phyloP scores from a whole-genome alignment of 2,113 vertebrate species.

The Clupea harengus region DNA sequence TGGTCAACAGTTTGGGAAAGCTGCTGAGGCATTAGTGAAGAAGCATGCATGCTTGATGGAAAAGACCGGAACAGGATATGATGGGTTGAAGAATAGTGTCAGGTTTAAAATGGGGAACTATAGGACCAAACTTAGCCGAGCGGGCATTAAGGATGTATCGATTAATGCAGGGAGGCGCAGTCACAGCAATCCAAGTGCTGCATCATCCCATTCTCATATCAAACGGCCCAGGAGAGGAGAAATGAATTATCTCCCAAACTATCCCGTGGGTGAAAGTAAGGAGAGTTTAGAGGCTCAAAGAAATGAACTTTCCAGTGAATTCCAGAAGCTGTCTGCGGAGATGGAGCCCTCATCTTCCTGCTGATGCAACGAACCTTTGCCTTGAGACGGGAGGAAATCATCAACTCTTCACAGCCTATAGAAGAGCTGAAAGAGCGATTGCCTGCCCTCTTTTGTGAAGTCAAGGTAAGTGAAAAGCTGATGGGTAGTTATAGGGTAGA shows the following conservation, averaged over 20 bases:
- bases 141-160: constrained; percentile 15
- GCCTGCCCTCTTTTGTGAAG: constrained; percentile 39
- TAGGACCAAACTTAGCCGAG: constrained; percentile 38
- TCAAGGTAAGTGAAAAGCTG: constrained; percentile 33
- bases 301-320: constrained; percentile 32
- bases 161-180: no score
- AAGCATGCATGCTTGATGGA: constrained; percentile 44
- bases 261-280: constrained; percentile 33
- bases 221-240: constrained; percentile 44
- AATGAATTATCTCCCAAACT: constrained; percentile 38
- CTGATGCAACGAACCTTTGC: constrained; percentile 38
- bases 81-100: constrained; percentile 44
- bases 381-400: constrained; percentile 34
- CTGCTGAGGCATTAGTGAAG: constrained; percentile 21
- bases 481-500: no score
- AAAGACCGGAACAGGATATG: constrained; percentile 25
- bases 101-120: constrained; percentile 42
- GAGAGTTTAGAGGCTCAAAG: constrained; percentile 36
- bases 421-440: not conserved
- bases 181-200: not conserved
- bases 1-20: constrained; percentile 29
- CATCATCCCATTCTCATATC: constrained; percentile 32
- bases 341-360: constrained; percentile 34
- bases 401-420: constrained; percentile 29
- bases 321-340: constrained; percentile 33